These are phyloP conservation scores for Prorops nasuta DNA, from an alignment of 1,140 invertebrate species.

Conservation along the genomic window DNA sequence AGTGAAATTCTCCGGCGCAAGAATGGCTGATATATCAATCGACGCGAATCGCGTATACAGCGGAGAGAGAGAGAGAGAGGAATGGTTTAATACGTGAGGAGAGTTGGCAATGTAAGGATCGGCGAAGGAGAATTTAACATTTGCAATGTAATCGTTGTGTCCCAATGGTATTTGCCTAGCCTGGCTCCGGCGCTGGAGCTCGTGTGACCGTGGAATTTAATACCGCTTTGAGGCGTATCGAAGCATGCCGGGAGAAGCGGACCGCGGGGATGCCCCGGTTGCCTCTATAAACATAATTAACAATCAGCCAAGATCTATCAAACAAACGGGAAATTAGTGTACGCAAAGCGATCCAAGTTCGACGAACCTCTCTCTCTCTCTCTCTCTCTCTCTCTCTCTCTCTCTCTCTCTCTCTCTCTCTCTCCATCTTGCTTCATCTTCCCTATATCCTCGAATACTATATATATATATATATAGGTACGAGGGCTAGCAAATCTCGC, in stretches of 20 bases:
- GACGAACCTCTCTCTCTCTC: no score
- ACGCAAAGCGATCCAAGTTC: slow-evolving; percentile 20
- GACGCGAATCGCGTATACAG: no score
- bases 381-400: no score
- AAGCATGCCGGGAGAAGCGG: slow-evolving; percentile 8
- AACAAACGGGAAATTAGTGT: slow-evolving; percentile 47
- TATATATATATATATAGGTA: no score
- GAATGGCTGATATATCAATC: no score
- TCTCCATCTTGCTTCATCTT: no score
- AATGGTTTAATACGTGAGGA: neutral
- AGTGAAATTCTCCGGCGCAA: no score
- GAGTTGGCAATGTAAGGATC: slow-evolving; percentile 12
- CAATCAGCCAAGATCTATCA: slow-evolving; percentile 47
- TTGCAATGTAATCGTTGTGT: slow-evolving; percentile 26
- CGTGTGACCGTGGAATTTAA: slow-evolving; percentile 37
- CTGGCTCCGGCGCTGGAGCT: slow-evolving; percentile 17
- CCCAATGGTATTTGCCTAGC: slow-evolving; percentile 43
- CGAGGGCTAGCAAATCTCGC: no score
- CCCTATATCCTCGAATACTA: no score
- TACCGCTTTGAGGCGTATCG: slow-evolving; percentile 37
- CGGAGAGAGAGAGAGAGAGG: no score
- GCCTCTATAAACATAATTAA: slow-evolving; percentile 46
- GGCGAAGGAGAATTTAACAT: slow-evolving; percentile 26
- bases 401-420: no score
- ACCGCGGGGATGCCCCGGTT: slow-evolving; percentile 14